Evolutionary conservation across 1,140 invertebrate genomes (phyloP).

Genomic region (Aphis craccivora): DNA sequence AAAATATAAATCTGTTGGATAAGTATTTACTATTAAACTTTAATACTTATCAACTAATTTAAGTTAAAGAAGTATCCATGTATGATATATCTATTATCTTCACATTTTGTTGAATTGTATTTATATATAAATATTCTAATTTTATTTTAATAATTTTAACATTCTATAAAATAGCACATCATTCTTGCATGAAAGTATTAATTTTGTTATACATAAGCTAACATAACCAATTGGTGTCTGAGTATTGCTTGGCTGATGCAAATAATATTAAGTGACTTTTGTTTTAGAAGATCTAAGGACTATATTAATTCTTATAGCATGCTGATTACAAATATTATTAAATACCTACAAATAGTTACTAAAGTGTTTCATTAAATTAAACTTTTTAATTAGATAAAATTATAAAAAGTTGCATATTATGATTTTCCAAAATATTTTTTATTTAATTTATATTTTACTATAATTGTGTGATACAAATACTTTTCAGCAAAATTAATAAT

Average conservation of each 20-base stretch:
- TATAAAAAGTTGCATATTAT: neutral
- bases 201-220: neutral
- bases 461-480: neutral
- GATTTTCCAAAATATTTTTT: neutral
- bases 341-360: neutral
- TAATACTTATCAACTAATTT: neutral
- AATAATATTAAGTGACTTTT: conserved; percentile 5
- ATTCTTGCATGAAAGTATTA: neutral
- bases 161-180: neutral
- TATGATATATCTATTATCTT: neutral
- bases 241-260: neutral
- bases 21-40: neutral
- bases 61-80: neutral
- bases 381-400: neutral
- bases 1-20: too few species aligned
- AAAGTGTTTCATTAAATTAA: neutral
- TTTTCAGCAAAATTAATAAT: neutral
- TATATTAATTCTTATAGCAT: neutral
- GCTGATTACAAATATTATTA: neutral
- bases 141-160: neutral
- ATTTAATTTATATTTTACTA: neutral
- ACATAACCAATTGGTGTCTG: neutral
- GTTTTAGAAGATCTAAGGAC: neutral
- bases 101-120: too few species aligned
- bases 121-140: neutral